A percentile compares a stretch with the other conserved stretches of the same genome.
Conservation (phyloP, 92 coral and sea anemone species). For the Epizoanthus fatuus region DNA sequence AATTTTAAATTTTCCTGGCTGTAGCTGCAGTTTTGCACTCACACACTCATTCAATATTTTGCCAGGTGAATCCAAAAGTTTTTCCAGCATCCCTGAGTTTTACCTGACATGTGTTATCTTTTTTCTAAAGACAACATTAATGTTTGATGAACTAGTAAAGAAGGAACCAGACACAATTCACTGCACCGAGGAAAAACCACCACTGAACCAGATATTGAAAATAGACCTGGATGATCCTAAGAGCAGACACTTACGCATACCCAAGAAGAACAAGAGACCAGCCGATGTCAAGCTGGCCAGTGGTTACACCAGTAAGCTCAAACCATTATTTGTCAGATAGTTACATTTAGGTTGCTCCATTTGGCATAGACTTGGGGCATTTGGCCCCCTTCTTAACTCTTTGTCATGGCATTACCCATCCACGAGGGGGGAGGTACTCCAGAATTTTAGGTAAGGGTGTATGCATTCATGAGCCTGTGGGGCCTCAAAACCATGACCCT, state of each 20-base stretch:
- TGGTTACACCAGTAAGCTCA: conserved; percentile 91
- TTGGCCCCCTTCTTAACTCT: no score
- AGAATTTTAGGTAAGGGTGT: no score
- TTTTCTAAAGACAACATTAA: conserved; percentile 72
- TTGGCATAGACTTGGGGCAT: no score
- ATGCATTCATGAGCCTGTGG: no score
- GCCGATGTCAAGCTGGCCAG: conserved; percentile 88
- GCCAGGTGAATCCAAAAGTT: neutral
- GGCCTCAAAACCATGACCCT: no score
- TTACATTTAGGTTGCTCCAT: no score
- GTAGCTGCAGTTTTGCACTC: no score
- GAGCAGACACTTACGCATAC: conserved; percentile 81
- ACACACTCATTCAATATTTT: no score
- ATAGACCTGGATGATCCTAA: conserved; percentile 80
- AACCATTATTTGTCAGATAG: neutral
- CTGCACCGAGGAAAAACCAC: conserved; percentile 82
- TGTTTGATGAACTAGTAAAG: conserved; percentile 86
- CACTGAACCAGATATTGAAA: conserved; percentile 82
- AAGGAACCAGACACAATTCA: conserved; percentile 79
- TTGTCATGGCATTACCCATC: no score
- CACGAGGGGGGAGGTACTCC: no score
- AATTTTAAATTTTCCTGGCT: no score
- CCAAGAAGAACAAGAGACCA: conserved; percentile 83
- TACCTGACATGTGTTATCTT: neutral
- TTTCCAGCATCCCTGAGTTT: neutral